Evolutionary conservation across 2,888 invertebrate genomes (phyloP), one percentile per base, ranked within the genome.

Genomic region (Salpingus planirostris): DNA sequence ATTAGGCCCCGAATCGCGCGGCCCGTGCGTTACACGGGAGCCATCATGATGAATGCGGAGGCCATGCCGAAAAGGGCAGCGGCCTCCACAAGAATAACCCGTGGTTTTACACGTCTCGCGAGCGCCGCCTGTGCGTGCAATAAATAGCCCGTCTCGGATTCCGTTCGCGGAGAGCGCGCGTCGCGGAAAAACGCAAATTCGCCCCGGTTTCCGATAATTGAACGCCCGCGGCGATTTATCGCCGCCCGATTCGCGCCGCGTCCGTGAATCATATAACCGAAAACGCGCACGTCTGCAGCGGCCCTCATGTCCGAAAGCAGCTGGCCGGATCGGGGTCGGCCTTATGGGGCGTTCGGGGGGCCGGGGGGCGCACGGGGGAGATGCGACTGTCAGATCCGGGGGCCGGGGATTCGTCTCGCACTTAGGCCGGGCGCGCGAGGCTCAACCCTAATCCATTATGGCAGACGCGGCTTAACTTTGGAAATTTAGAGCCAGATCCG

Each of bases 51-150:
- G 5, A 6, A 57, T 57, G 52, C 47, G 59, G 61, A 60, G 60
- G 62, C 62, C 63, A 62, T 62, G 55, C 57, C 60, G 54, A 60
- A 63, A 57, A 60, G 62, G 64, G 63, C 64, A 62, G 62, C 59
- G 63, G 62, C 62, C 57, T 57, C 38, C 47, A 48, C 49, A 50
- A 47, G 52, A 57, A 55, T 56, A 56, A 55, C 52, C 46, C 53
- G 50, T 55, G 54, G 54, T 54, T 56, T 55, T 52, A 55, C 52
- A 53, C 36, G 49, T 49, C 43, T 44, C 46, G 46, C 46, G 46
- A 52, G 46, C 40, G 45, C 39, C 41, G 36, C 29, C 33, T 36
- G 29, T 31, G 29, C 15, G 26, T 33, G 11, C 31, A 13, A 30
- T 33, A 33, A 33, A 29, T 28, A 27, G 18, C 10, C 30, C 29